Conservation (phyloP, 1,140 invertebrate genomes). For the Cotesia typhae region DNA sequence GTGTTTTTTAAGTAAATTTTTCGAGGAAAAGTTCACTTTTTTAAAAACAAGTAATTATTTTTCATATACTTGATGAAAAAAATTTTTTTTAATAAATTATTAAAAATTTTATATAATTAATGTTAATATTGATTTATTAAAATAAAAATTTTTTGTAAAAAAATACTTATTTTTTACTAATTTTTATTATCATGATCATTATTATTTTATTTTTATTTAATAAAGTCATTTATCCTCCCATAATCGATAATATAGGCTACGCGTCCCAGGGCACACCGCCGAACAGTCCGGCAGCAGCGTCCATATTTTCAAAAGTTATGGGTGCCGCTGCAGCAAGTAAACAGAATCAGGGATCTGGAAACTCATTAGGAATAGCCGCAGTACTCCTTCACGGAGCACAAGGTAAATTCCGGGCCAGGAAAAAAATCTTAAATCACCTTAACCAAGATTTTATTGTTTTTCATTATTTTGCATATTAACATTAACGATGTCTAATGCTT, state of each 20-base stretch:
- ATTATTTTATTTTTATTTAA: conserved; percentile 42
- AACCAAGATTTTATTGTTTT: conserved; percentile 4
- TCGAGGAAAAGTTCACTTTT: no score
- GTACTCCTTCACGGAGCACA: conserved; percentile 63
- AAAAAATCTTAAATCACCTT: conserved; percentile 2
- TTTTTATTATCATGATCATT: conserved; percentile 14
- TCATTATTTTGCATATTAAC: no score
- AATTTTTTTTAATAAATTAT: no score
- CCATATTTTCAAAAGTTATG: conserved; percentile 58
- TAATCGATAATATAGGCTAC: conserved; percentile 43
- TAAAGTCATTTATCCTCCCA: conserved; percentile 27
- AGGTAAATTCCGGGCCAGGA: conserved; percentile 52
- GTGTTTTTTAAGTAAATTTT: no score
- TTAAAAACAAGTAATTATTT: no score
- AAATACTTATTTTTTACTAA: no score
- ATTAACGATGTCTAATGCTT: no score
- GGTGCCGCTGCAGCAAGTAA: conserved; percentile 53
- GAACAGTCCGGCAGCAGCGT: conserved; percentile 55
- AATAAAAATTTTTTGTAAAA: no score
- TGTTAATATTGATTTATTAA: no score
- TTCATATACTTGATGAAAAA: no score
- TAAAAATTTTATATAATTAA: no score
- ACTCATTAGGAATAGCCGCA: conserved; percentile 61
- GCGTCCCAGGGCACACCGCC: conserved; percentile 60
- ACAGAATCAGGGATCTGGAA: conserved; percentile 52